phyloP scores from a whole-genome alignment of 2,888 invertebrate genomes.

The Pilophorus perplexus region DNA sequence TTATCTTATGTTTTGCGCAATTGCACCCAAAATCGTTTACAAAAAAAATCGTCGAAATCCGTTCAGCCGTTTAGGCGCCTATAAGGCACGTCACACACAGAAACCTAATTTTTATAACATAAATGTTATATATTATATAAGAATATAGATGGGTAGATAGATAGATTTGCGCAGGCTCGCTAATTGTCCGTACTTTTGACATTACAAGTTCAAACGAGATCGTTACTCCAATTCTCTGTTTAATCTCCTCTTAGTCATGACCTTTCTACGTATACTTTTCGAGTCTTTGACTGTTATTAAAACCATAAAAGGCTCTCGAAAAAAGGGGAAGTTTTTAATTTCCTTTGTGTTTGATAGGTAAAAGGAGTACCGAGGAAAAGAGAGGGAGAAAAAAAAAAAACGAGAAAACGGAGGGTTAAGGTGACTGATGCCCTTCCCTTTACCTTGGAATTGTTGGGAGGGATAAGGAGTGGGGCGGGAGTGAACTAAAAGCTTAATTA shows the following conservation, averaged over 20 bases:
- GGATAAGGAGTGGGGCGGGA: constrained; percentile 8
- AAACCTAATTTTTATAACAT: too few relatives aligned
- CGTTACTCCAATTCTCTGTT: constrained; percentile 16
- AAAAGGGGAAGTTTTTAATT: constrained; percentile 44
- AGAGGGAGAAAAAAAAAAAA: neutral
- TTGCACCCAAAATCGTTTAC: too few relatives aligned
- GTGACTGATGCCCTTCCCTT: constrained; percentile 39
- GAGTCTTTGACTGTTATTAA: constrained; percentile 44
- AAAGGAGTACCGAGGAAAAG: neutral
- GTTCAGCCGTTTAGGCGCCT: too few relatives aligned
- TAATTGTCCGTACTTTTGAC: too few relatives aligned
- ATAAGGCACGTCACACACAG: too few relatives aligned
- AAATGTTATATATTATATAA: too few relatives aligned
- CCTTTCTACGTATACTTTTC: too few relatives aligned
- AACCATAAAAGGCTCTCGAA: constrained; percentile 42
- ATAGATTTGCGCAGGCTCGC: too few relatives aligned
- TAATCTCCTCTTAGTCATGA: constrained; percentile 31
- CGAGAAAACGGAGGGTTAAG: constrained; percentile 22
- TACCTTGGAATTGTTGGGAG: neutral
- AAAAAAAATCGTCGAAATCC: too few relatives aligned
- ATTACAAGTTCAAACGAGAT: constrained; percentile 17
- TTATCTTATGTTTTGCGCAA: too few relatives aligned
- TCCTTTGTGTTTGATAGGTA: constrained; percentile 45
- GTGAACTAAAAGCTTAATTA: constrained; percentile 43
- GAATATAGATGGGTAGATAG: too few relatives aligned